Evolutionary conservation across 1,140 invertebrate species (phyloP), one percentile per base, ranked within the genome.

Genomic region (Leucophenga varia): DNA sequence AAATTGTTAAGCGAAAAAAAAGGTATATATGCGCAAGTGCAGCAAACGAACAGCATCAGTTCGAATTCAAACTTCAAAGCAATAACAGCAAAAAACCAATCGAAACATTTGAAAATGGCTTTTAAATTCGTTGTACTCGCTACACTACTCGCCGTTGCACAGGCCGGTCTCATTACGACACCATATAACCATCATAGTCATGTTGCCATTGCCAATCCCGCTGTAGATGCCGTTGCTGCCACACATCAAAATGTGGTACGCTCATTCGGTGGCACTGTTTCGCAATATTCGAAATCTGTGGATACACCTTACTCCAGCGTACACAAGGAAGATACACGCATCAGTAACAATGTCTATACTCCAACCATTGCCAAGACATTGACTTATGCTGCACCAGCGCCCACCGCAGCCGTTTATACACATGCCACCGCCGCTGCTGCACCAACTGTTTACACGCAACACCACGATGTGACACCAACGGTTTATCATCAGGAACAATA

Each of bases 251-350:
- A 79, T 58, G 78, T 81, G 8, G 53, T 81, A 3, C 74, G 81
- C 16, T 79, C 77, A 34, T 69, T 79, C 43, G 81, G 79, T 41
- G 82, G 82, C 55, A 81, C 80, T 17, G 76, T 83, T n/a, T 82
- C 82, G n/a, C 74, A 78, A 49, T 82, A 82, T 70, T 77, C 78
- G 59, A 84, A 84, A 58, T 79, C 82, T 22, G 78, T 84, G n/a
- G 80, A 84, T 64, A 81, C 79, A 40, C 79, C 82, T 19, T 83
- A 78, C 75, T 82, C 82, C 38, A 81, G 78, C 60, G 82, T 84
- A 12, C 79, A 81, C 56, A 84, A 84, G 72, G 78, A 76, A 69
- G 82, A 83, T 64, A 72, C 69, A 9, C 76, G 82, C 25, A 77
- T 83, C 58, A 84, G 78, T 74, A 84, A 84, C 57, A 81, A 83